These are phyloP conservation scores for Silurus aristotelis DNA, from an alignment of 2,797 vertebrate species.

Conservation along the genomic window DNA sequence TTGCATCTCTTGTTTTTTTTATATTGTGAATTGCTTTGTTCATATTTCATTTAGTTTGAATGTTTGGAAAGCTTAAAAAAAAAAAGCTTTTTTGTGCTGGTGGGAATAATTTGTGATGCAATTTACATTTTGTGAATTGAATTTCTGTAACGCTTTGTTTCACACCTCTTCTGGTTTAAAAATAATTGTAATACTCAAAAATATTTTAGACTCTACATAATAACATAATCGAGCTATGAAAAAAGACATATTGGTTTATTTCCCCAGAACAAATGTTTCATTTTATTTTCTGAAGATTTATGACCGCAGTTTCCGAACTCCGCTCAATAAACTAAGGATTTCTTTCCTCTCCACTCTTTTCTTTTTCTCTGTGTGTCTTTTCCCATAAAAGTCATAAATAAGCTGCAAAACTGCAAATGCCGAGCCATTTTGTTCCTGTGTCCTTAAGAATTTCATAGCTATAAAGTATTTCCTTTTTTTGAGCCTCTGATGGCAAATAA, in stretches of 20 bases:
- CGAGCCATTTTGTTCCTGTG: background rate
- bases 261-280: background rate
- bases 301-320: background rate
- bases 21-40: conserved; percentile 7
- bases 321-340: conserved; percentile 5
- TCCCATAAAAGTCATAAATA: conserved; percentile 8
- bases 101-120: background rate
- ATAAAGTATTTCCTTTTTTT: background rate
- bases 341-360: background rate
- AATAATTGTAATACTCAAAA: background rate
- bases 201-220: background rate
- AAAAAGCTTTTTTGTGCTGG: background rate
- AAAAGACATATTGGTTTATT: background rate
- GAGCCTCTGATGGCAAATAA: background rate
- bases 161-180: too few species aligned
- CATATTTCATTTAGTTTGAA: conserved; percentile 7
- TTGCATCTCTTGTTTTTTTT: background rate
- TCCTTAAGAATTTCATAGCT: conserved; percentile 16
- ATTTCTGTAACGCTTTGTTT: background rate
- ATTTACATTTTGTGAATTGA: background rate
- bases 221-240: too few species aligned
- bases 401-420: background rate
- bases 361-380: background rate
- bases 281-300: background rate
- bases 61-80: background rate